Evolutionary conservation across 2,888 invertebrate genomes (phyloP), one percentile per base, ranked within the genome.

Genomic region (Didymodactylos carnosus): DNA sequence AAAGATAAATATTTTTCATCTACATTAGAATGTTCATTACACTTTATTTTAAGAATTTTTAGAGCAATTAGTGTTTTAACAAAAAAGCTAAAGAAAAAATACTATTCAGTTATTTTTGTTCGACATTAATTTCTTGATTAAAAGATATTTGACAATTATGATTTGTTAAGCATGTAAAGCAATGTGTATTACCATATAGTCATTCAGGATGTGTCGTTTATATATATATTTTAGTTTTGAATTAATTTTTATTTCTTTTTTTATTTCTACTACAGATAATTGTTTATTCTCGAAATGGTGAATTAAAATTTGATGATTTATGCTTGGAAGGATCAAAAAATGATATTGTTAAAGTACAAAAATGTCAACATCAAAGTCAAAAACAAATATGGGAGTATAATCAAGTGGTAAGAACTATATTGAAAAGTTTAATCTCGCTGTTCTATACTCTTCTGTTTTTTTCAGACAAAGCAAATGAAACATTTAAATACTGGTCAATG

Each of bases 311-410:
- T 19, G 49, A 39, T 39, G 73, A 70, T 70, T 16, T 73, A 19
- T 73, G 73, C 14, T 27, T 73, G 16, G 73, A 73, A 43, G 7
- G 11, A 23, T 39, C 1, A 29, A 62, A n/a, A 4, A 39, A 43
- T 27, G 49, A n/a, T 39, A 29, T 25, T 40, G 51, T 73, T 39
- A 73, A 70, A 70, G n/a, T 73, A 16, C 46, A 46, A n/a, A 70
- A 46, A 29, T 73, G 73, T 70, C 11, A 25, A 19, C 19, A 49
- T 25, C 39, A 23, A 35, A 70, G 14, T 19, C 11, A 25, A 25
- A 69, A 27, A 27, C 73, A 73, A 73, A 39, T 39, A 25, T 73
- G 73, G 73, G 46, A 73, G 39, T 73, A 73, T 49, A 49, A 73
- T 39, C 49, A 70, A 25, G 16, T 25, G 25, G 69, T 69, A 40